Percentiles rank a stretch among this genome's conserved stretches.
Evolutionary conservation across 2,797 vertebrate genomes (phyloP).

Genomic region (Limosa lapponica): DNA sequence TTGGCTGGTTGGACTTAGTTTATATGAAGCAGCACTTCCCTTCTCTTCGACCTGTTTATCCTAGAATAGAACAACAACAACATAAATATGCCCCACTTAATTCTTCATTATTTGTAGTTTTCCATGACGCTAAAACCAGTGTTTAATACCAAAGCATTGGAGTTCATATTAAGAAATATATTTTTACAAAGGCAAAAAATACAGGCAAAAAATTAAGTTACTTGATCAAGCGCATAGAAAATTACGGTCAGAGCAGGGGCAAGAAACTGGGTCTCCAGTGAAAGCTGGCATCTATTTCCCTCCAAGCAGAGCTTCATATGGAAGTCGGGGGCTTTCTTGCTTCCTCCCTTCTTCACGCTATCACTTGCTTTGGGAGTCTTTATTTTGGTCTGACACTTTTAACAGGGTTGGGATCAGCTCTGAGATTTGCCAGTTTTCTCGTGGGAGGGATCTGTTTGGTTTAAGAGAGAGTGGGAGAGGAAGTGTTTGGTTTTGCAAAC

Average conservation of each 20-base stretch:
- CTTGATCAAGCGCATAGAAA: neutral
- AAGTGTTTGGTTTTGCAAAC: slow-evolving; percentile 38
- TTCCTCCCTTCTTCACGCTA: neutral
- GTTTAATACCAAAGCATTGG: neutral
- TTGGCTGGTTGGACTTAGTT: neutral
- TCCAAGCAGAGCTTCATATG: neutral
- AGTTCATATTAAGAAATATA: neutral
- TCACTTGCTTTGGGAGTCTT: neutral
- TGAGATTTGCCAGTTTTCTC: slow-evolving; percentile 4
- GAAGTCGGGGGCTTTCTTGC: neutral
- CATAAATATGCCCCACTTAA: neutral
- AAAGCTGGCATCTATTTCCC: neutral
- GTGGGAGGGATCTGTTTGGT: slow-evolving; percentile 30
- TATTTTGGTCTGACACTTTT: slow-evolving; percentile 39
- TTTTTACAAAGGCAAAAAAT: neutral
- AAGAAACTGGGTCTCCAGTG: neutral
- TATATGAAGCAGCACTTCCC: neutral
- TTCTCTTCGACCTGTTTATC: neutral
- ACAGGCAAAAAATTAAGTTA: neutral
- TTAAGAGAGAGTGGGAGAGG: slow-evolving; percentile 27
- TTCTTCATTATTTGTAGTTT: neutral
- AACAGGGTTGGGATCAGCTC: neutral
- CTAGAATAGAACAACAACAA: neutral
- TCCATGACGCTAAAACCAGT: neutral
- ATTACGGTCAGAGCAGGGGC: neutral